Base-by-base conservation (phyloP, 2,113 vertebrate species). In the Coreoperca whiteheadi region DNA sequence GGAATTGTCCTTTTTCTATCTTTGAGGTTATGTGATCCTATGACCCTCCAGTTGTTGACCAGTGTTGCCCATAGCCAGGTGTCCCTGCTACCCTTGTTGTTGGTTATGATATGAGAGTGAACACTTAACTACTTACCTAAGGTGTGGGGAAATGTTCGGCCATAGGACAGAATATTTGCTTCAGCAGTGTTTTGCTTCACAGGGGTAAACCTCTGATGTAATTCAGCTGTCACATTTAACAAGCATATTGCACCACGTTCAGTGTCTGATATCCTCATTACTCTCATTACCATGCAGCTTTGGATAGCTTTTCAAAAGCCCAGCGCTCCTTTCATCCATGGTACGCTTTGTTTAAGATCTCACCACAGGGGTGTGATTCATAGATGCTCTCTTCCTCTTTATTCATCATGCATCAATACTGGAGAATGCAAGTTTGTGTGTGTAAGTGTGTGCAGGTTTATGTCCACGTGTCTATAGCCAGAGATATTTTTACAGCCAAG, bases 241-340 rank as follows among this genome's bases (percentile, higher is more conserved):
- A 86, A 89, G 84, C 89, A 82, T 60, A 86, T 83, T 88, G 90
- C 74, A 25, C 73, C 50, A 60, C 41, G 28, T 82, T 86, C 51
- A 69, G 60, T 3, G 18, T 90, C 63, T 90, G 87, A 92, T 92
- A 81, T 76, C 77, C 83, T 91, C 88, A 87, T 90, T 88, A 88
- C 79, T 81, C 87, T 93, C 74, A 89, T 94, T 87, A 91, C 77
- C 72, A 81, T 71, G 70, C 66, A 70, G 79, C 91, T 91, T 90
- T 78, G 79, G 87, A 81, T 48, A 54, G 81, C 61, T 54, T 76
- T 89, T 93, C 85, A 90, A 90, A 92, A 90, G 88, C 74, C 74
- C 66, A 64, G 46, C 4, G 0, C 39, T 53, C 77, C 84, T 93
- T 93, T 94, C 80, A 93, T 93, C 92, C 84, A 53, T 20, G n/a